Base-by-base conservation (phyloP, 2,797 vertebrate genomes). In the Macroramphosus scolopax region DNA sequence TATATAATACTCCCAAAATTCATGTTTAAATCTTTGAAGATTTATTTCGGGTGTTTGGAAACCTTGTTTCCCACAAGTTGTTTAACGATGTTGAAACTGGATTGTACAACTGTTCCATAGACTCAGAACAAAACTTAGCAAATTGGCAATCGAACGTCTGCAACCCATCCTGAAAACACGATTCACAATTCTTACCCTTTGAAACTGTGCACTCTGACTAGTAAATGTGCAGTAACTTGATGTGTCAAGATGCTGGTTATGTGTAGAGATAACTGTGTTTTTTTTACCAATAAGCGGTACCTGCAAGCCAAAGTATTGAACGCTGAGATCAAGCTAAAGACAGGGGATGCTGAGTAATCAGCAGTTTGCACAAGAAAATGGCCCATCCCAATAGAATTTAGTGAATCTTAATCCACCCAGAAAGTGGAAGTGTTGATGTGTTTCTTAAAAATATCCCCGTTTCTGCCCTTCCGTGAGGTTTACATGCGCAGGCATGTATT, bases 241-340 rank as follows among this genome's bases (percentile, higher is more conserved):
- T 55, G 55, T 65, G 68, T 74, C 52, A 74, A 59, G 64, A 75
- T 82, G 74, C 75, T 69, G 62, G 80, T 56, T 69, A 58, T 74
- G 65, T 61, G 47, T 51, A 51, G 26, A 54, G 51, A 74, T 62
- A 59, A 40, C 44, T 68, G 65, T 80, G 65, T 70, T 55, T 77
- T 84, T 68, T 81, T 71, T 83, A 69, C 69, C 56, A 69, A 63
- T 55, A 51, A 86, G 68, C 53, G 63, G 72, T 79, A 65, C 71
- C 54, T 67, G 70, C 82, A 83, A 87, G 83, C 83, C 84, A 89
- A 89, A 89, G 83, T 77, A 61, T 80, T 66, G 68, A 79, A 71
- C 78, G 67, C 69, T 72, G 52, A 76, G 54, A 68, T 76, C 47
- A 71, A 61, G 63, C 39, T 66, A 43, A 72, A 60, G 45, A 56